Evolutionary conservation across 2,797 vertebrate species (phyloP).

Genomic region (Oreochromis mossambicus): DNA sequence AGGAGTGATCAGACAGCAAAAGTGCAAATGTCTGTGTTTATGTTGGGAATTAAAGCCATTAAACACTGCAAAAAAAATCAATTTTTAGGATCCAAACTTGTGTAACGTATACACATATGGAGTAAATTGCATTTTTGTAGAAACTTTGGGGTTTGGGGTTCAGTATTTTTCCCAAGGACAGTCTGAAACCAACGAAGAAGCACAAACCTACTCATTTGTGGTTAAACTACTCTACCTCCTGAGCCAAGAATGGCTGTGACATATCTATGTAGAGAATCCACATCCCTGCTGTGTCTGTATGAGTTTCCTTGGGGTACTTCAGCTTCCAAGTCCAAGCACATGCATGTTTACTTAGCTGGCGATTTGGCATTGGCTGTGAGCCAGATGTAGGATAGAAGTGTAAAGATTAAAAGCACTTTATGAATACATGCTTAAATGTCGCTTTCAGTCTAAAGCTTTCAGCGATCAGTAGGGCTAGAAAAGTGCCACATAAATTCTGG

Average conservation of each 20-base stretch:
- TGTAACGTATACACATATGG: background rate
- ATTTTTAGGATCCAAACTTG: too few relatives aligned
- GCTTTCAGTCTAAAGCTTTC: background rate
- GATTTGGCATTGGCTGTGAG: background rate
- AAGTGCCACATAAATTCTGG: background rate
- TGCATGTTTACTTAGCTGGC: background rate
- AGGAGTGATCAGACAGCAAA: too few relatives aligned
- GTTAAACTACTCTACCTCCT: background rate
- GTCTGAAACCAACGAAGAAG: fast-evolving
- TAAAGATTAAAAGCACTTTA: background rate
- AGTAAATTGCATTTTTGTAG: background rate
- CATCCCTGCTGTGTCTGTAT: background rate
- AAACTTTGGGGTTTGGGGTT: background rate
- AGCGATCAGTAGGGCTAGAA: background rate
- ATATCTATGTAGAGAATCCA: background rate
- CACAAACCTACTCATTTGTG: background rate
- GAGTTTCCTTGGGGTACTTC: background rate
- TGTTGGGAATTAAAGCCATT: too few relatives aligned
- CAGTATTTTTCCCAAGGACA: background rate
- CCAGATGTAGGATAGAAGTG: background rate
- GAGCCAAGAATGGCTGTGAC: background rate
- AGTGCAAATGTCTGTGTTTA: too few relatives aligned
- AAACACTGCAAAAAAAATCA: too few relatives aligned
- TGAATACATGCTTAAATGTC: background rate
- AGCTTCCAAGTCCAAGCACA: background rate